phyloP scores from a whole-genome alignment of 1,140 invertebrate species.

The Goniozus legneri region DNA sequence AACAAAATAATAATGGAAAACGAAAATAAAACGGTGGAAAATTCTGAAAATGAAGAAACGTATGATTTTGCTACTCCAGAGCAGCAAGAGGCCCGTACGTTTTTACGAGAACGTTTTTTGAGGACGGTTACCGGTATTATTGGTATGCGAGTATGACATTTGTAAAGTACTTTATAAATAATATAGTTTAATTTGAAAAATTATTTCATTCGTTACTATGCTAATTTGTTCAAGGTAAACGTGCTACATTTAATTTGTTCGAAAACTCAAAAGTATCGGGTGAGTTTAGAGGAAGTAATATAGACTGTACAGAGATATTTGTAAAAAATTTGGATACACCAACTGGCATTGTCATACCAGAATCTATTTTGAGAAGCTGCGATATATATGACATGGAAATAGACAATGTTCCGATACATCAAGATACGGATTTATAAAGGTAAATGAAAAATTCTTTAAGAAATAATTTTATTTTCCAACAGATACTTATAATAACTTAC shows the following conservation, averaged over 20 bases:
- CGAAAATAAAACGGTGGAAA: not conserved
- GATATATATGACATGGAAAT: slow-evolving; percentile 44
- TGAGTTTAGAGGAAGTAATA: slow-evolving; percentile 46
- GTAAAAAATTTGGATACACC: slow-evolving; percentile 46
- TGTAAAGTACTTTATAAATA: not conserved
- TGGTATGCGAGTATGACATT: slow-evolving; percentile 44
- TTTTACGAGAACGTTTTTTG: slow-evolving; percentile 48
- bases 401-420: slow-evolving; percentile 16
- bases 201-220: too few species aligned
- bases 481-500: slow-evolving; percentile 22
- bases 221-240: slow-evolving; percentile 36
- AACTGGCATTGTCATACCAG: slow-evolving; percentile 39
- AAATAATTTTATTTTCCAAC: slow-evolving; percentile 23
- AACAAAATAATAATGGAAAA: too few species aligned
- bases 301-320: slow-evolving; percentile 43
- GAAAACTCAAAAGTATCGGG: slow-evolving; percentile 46
- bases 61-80: slow-evolving; percentile 40
- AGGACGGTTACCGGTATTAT: slow-evolving; percentile 46
- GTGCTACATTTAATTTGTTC: slow-evolving; percentile 42
- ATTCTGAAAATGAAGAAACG: slow-evolving; percentile 1
- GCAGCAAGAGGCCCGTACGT: slow-evolving; percentile 46
- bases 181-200: not conserved
- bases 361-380: slow-evolving; percentile 42
- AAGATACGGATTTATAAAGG: slow-evolving; percentile 8
- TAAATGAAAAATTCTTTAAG: slow-evolving; percentile 11